Conservation (phyloP, 2,797 vertebrate species). For the Poecilia wingei region DNA sequence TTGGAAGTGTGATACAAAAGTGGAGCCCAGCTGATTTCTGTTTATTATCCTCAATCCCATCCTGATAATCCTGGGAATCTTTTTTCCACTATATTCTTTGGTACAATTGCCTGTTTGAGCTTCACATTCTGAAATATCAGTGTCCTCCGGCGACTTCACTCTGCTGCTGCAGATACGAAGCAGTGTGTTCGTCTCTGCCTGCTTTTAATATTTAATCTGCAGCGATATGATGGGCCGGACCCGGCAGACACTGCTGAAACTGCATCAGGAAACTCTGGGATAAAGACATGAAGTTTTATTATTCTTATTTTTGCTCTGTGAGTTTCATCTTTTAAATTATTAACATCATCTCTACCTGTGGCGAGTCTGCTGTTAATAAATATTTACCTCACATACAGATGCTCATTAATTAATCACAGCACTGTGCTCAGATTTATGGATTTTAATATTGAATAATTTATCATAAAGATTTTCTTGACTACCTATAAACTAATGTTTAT, state of each 20-base stretch:
- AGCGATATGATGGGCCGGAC: conserved; percentile 46
- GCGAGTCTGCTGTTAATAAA: conserved; percentile 30
- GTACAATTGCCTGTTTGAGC: conserved; percentile 1
- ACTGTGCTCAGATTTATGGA: conserved; percentile 39
- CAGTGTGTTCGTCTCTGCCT: conserved; percentile 30
- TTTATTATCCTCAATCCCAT: background rate
- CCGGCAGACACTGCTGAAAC: conserved; percentile 48
- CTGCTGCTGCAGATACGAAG: conserved; percentile 22
- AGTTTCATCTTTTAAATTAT: conserved; percentile 63
- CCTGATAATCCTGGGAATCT: conserved; percentile 7
- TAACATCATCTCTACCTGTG: conserved; percentile 48
- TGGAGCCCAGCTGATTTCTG: too few relatives aligned
- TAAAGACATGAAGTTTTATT: conserved; percentile 54
- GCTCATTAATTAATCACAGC: conserved; percentile 61
- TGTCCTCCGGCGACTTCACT: conserved; percentile 42
- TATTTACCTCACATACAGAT: conserved; percentile 42
- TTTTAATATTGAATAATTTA: conserved; percentile 61
- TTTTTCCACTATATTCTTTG: conserved; percentile 12
- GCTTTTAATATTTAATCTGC: conserved; percentile 66
- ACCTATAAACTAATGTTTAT: conserved; percentile 28
- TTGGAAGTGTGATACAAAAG: background rate
- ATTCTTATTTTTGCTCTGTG: conserved; percentile 54
- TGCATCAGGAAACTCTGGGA: conserved; percentile 32
- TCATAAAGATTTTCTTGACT: conserved; percentile 39
- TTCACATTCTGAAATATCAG: conserved; percentile 22